phyloP scores from a whole-genome alignment of 37 sponge, comb jelly and placozoan genomes.

The Halisarca cf. caerulea region DNA sequence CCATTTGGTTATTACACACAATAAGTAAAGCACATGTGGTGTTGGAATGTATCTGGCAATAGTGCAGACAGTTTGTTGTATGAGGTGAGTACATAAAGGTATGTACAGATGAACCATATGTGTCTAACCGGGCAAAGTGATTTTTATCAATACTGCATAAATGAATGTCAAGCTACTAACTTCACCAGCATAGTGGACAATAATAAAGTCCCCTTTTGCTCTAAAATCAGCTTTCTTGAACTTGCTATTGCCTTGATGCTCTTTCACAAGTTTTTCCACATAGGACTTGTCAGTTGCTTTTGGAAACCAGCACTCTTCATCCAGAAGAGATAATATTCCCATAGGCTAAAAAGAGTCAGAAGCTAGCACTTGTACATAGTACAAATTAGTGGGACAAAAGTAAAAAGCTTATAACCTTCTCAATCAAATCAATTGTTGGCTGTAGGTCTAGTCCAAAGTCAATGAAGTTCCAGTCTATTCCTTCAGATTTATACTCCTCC shows the following conservation, averaged over 20 bases:
- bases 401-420: constrained; percentile 66
- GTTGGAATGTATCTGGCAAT: too few species aligned
- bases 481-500: constrained; percentile 97
- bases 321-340: constrained; percentile 94
- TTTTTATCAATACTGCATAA: too few species aligned
- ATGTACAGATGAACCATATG: too few species aligned
- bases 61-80: too few species aligned
- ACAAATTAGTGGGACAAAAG: neutral
- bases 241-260: constrained; percentile 73
- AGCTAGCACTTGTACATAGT: too few species aligned
- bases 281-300: constrained; percentile 93
- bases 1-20: too few species aligned
- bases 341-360: constrained; percentile 65
- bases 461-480: constrained; percentile 99
- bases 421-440: constrained; percentile 98
- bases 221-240: constrained; percentile 95
- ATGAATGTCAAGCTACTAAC: constrained; percentile 61
- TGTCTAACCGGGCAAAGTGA: too few species aligned
- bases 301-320: constrained; percentile 98
- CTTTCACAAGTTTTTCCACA: constrained; percentile 87
- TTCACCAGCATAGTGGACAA: constrained; percentile 96
- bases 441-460: constrained; percentile 99
- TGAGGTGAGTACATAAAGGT: too few species aligned
- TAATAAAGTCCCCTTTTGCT: constrained; percentile 88
- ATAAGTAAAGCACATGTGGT: too few species aligned